Evolutionary conservation across 2,113 vertebrate species (phyloP).

Genomic region (Muscicapa adusta): DNA sequence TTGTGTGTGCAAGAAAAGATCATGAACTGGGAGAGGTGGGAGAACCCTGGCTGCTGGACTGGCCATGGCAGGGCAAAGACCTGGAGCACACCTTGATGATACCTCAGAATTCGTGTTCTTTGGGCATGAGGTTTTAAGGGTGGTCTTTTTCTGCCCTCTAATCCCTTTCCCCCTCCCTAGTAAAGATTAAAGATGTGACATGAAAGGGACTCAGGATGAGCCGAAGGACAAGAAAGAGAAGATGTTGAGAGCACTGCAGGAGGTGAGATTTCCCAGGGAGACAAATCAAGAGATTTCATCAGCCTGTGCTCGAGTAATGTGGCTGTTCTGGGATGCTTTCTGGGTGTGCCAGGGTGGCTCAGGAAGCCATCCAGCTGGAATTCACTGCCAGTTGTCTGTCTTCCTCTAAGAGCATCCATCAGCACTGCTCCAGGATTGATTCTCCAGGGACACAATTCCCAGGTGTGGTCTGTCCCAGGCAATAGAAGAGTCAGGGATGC

Average conservation of each 20-base stretch:
- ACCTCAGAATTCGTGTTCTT: background rate
- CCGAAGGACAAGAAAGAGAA: background rate
- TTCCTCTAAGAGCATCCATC: background rate
- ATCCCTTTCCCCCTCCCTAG: background rate
- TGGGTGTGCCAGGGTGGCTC: rapidly evolving
- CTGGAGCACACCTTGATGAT: background rate
- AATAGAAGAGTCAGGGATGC: background rate
- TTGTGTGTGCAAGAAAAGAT: background rate
- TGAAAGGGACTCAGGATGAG: background rate
- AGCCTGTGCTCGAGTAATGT: background rate
- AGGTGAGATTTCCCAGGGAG: background rate
- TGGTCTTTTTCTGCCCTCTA: background rate
- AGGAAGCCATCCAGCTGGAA: background rate
- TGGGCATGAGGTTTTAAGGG: background rate
- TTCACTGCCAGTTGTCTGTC: background rate
- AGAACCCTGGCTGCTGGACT: background rate
- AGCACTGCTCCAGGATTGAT: background rate
- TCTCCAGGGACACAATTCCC: background rate
- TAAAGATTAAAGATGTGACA: background rate
- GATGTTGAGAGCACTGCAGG: background rate
- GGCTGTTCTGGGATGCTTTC: background rate
- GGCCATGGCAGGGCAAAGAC: background rate
- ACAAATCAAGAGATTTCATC: background rate
- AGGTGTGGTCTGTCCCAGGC: background rate
- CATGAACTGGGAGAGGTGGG: background rate